phyloP scores from a whole-genome alignment of 2,113 vertebrate genomes.

The Nipponia nippon region DNA sequence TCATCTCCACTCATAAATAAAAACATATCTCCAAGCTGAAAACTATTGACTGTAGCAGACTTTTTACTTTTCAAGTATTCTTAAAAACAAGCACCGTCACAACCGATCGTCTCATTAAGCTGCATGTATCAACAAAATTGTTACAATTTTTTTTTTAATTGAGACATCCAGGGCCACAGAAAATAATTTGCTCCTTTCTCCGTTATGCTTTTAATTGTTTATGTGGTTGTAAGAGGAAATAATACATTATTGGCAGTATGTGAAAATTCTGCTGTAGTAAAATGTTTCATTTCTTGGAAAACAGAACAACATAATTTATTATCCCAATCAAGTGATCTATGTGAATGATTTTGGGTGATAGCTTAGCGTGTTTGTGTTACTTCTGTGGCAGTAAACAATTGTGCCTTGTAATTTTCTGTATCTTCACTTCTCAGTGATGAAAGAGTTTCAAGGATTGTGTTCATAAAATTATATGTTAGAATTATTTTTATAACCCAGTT shows the following conservation, averaged over 20 bases:
- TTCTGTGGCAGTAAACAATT: background rate
- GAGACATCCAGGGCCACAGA: background rate
- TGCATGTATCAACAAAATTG: background rate
- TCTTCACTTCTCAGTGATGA: background rate
- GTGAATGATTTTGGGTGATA: background rate
- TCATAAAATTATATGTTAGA: background rate
- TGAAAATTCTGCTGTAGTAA: background rate
- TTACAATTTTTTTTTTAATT: background rate
- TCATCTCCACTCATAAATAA: background rate
- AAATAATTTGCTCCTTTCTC: background rate
- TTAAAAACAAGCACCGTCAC: background rate
- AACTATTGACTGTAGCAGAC: background rate
- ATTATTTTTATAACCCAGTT: background rate
- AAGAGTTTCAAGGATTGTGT: background rate
- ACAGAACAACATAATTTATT: background rate
- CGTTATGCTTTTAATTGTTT: background rate
- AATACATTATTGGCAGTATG: background rate
- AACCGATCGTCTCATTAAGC: background rate
- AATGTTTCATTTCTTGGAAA: background rate
- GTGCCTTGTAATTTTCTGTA: background rate
- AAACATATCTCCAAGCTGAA: background rate
- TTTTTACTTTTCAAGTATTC: background rate
- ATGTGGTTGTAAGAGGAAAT: background rate
- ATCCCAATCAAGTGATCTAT: background rate
- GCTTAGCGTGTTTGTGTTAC: background rate